Evolutionary conservation across 2,113 vertebrate genomes (phyloP), one percentile per base, ranked within the genome.

Genomic region (Gila orcuttii): DNA sequence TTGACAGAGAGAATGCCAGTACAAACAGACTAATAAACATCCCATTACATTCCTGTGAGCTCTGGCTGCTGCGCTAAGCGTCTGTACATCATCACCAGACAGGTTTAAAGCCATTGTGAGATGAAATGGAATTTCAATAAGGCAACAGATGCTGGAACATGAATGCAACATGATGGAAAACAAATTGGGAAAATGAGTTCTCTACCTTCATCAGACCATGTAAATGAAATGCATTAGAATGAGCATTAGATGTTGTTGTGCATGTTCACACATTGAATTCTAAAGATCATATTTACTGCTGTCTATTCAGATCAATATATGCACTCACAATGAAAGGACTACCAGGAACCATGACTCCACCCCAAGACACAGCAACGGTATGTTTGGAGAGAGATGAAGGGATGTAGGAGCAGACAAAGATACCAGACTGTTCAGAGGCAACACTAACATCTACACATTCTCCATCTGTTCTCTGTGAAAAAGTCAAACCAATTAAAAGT

Each of bases 391-490:
- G 47, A 21, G 47, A 55, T 33, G 93, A 85, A 0, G 96, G 96
- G 81, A 93, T 92, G 68, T 97, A 97, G 0, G 93, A 96, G 86
- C 96, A 96, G 66, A 90, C 89, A n/a, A 94, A 96, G 0, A 94
- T 94, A 39, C 96, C 95, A 12, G 95, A 95, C 83, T 94, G 89
- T 68, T 95, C 95, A 79, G 89, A 91, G 87, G 94, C 95, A 66
- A 94, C 91, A 71, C 94, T 93, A 83, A 97, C 94, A 82, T 95
- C 93, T 3, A 97, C 92, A 60, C 94, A 94, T 55, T 93, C 93
- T 79, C 96, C 96, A 89, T 96, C 96, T 62, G 91, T 93, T 47
- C 96, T 95, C 96, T 97, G 90, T 64, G 42, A n/a, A 23, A 17
- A 17, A 75, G 59, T 15, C 25, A 64, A 60, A 55, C 25, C 2